Evolutionary conservation across 2,888 invertebrate species (phyloP), one percentile per base, ranked within the genome.

Genomic region (Lycophotia porphyrea): DNA sequence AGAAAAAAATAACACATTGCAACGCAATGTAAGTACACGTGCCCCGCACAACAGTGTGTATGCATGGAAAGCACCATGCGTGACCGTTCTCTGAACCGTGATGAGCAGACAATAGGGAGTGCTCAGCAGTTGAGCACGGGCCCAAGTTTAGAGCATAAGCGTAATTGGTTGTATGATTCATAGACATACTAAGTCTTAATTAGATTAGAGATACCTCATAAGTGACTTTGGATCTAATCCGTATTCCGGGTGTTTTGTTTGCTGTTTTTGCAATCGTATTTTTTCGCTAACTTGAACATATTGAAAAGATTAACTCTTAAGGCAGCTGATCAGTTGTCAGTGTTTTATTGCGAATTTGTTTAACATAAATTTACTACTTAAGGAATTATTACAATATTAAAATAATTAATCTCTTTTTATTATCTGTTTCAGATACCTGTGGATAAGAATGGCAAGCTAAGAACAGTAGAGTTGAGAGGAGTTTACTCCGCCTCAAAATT

Each of bases 81-180:
- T 95, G 94, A 95, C 95, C 80, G 91, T 90, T 85, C 92, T 94
- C 92, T 95, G 95, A 95, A 95, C 95, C 95, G 93, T 95, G 94
- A 84, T 91, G 87, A 88, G 87, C 90, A 87, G 78, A 88, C 88
- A 88, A 86, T 88, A 87, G 86, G 84, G 88, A 88, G 88, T 88
- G 88, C 86, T 87, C 72, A 52, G 73, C 74, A 73, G 69, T 87
- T 70, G n/a, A 63, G 66, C 69, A 75, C 76, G 74, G 76, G 68
- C 76, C 73, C 85, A 84, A 83, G 85, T 82, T 76, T 74, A 77
- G 74, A 80, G 75, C 77, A 79, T 76, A 72, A 78, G 80, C 74
- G 74, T 78, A 74, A 84, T 78, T 82, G 74, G 61, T 71, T 42
- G 36, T 70, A 65, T 82, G 71, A 83, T 75, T 79, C 77, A 67